Evolutionary conservation across 2,113 vertebrate species (phyloP).

Genomic region (Poecilia latipinna): DNA sequence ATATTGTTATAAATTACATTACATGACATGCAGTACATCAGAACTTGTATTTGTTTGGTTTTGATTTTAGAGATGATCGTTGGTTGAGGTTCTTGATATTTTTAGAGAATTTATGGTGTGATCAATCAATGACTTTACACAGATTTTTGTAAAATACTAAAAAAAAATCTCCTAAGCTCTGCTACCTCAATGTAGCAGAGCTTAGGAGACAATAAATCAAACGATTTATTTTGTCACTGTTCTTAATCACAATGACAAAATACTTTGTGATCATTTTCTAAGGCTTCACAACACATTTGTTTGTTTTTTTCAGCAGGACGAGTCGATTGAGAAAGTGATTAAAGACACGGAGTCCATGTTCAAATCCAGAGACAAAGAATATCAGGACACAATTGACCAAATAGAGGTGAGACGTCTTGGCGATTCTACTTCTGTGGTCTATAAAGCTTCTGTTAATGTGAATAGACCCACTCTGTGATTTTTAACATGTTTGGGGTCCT

Average conservation of each 20-base stretch:
- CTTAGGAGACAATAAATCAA: too few relatives aligned
- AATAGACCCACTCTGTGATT: not conserved
- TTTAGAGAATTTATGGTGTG: not conserved
- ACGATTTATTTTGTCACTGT: too few relatives aligned
- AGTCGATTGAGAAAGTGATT: constrained; percentile 95
- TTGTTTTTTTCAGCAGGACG: constrained; percentile 75
- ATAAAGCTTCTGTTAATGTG: too few relatives aligned
- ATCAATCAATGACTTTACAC: not conserved
- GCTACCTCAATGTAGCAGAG: too few relatives aligned
- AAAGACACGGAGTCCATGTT: constrained; percentile 94
- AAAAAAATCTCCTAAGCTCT: not conserved
- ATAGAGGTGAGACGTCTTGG: constrained; percentile 86
- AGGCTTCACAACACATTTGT: not conserved
- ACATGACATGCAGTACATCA: too few relatives aligned
- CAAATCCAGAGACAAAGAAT: constrained; percentile 93
- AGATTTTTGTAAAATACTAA: not conserved
- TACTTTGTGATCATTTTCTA: not conserved
- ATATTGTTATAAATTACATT: too few relatives aligned
- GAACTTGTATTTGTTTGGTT: too few relatives aligned
- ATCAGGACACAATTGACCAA: constrained; percentile 96
- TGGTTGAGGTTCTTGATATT: not conserved
- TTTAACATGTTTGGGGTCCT: not conserved
- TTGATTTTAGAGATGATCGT: not conserved
- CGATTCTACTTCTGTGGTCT: too few relatives aligned
- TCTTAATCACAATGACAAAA: not conserved